Base-by-base conservation (phyloP, 2,888 invertebrate genomes). In the Loripinus fragilis region DNA sequence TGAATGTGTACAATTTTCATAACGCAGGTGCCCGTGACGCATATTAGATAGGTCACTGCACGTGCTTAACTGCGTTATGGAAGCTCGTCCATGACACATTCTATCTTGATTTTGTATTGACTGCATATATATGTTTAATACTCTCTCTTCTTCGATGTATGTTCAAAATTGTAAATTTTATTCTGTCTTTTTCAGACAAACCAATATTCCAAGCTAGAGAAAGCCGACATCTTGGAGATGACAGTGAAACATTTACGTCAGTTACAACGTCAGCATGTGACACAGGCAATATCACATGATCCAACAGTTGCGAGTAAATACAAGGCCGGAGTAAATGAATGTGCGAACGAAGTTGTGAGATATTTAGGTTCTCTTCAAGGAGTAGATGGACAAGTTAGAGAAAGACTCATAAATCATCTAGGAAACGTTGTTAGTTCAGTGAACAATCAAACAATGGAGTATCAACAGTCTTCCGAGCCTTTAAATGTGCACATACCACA, bases 161-260 rank as follows among this genome's bases (percentile, higher is more conserved):
- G n/a, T n/a, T n/a, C n/a, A n/a, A n/a, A n/a, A n/a, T n/a, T n/a
- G n/a, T n/a, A n/a, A n/a, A n/a, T n/a, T n/a, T n/a, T n/a, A n/a
- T 71, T 78, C 72, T 75, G 15, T 20, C 48, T 33, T 70, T 83
- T 90, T 68, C 88, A 93, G 92, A 90, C 91, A 35, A 88, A 91
- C 17, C 91, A 91, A 66, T 92, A 91, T 78, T 91, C 91, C 5
- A 93, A 93, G 81, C 85, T 93, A 73, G 93, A 93, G 86, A 93
- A 93, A 69, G 93, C 93, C 0, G 93, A 93, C 78, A 93, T 93
- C 28, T 77, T 93, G 67, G 93, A 93, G 71, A 90, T 93, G 91
- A 92, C 93, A 8, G 93, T 93, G n/a, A 89, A 90, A 69, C 90
- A 92, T 74, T 81, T 93, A 25, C 86, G 90, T 35, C 81, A 85